These are phyloP conservation scores for Deroplatys truncata DNA, from an alignment of 2,888 invertebrate species.

Conservation along the genomic window DNA sequence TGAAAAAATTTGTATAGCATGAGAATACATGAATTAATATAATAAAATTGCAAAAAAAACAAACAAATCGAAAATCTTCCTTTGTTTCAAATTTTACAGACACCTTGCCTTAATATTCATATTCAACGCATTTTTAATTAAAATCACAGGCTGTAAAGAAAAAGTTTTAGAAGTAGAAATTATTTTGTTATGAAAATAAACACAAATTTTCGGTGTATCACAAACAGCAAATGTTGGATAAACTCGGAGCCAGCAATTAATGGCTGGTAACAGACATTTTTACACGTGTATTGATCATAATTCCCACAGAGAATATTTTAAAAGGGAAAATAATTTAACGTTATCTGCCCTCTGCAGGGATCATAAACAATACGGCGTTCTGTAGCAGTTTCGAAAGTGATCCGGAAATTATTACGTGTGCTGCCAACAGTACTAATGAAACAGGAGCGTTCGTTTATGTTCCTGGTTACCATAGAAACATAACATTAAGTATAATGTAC, in stretches of 20 bases:
- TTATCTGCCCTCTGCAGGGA: not conserved
- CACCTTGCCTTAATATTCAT: too few relatives aligned
- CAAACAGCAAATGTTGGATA: not conserved
- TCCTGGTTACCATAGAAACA: too few relatives aligned
- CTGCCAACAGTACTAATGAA: not conserved
- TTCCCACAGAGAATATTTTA: too few relatives aligned
- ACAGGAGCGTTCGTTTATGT: not conserved
- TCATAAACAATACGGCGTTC: not conserved
- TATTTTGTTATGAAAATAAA: not conserved
- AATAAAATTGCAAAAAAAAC: too few relatives aligned
- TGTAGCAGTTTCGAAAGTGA: not conserved
- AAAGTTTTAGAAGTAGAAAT: not conserved
- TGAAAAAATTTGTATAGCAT: too few relatives aligned
- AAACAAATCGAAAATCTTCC: too few relatives aligned
- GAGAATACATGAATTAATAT: too few relatives aligned
- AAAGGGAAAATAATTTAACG: not conserved
- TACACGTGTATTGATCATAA: not conserved
- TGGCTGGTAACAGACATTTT: not conserved
- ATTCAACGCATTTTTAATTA: not conserved
- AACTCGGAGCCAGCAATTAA: not conserved
- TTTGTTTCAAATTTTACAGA: too few relatives aligned
- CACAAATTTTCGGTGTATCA: not conserved
- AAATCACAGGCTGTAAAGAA: not conserved
- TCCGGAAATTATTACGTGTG: not conserved
- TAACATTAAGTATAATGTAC: too few relatives aligned